These are phyloP conservation scores for Euplexia lucipara DNA, from an alignment of 2,888 invertebrate species.

Conservation along the genomic window DNA sequence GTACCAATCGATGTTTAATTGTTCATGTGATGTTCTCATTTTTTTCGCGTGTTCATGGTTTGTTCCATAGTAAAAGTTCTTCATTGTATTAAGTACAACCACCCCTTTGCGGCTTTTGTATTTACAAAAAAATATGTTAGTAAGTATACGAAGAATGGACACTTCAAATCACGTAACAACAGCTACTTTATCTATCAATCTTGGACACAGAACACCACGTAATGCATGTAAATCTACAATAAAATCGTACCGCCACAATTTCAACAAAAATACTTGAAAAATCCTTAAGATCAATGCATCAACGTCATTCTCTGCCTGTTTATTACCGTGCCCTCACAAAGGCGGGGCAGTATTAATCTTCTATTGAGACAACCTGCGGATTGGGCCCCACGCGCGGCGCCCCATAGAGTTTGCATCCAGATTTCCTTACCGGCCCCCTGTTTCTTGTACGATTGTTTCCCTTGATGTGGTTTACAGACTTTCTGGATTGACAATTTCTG, in stretches of 20 bases:
- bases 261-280: slow-evolving; percentile 51
- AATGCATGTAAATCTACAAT: slow-evolving; percentile 29
- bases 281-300: slow-evolving; percentile 81
- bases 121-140: too few relatives aligned
- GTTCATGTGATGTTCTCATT: too few relatives aligned
- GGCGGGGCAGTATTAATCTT: slow-evolving; percentile 88
- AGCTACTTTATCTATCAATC: background rate
- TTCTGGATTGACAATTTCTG: slow-evolving; percentile 4
- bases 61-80: too few relatives aligned
- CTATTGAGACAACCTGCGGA: slow-evolving; percentile 79
- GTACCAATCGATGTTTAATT: too few relatives aligned
- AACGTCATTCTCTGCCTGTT: slow-evolving; percentile 71
- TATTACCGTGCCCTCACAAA: slow-evolving; percentile 78
- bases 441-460: slow-evolving; percentile 72
- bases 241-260: slow-evolving; percentile 2
- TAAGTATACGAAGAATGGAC: background rate
- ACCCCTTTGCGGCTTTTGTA: too few relatives aligned
- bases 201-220: too few relatives aligned
- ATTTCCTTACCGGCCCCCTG: slow-evolving; percentile 76
- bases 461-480: slow-evolving; percentile 64
- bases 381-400: slow-evolving; percentile 68
- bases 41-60: too few relatives aligned
- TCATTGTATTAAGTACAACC: too few relatives aligned
- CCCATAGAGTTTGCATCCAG: slow-evolving; percentile 86
- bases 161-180: background rate